Base-by-base conservation (phyloP, 2,888 invertebrate species). In the Cryptus armator region DNA sequence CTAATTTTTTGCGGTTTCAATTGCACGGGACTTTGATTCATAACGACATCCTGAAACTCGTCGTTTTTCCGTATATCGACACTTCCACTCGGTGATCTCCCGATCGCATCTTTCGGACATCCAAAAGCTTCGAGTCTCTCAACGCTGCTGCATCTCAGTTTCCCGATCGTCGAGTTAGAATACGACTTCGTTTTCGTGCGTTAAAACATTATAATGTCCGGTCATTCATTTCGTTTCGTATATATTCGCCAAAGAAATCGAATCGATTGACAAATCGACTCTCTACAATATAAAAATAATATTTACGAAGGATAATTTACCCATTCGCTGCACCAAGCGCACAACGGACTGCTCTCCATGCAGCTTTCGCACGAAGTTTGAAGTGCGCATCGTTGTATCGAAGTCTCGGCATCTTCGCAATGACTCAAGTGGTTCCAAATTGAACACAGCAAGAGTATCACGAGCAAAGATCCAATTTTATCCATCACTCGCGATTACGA, bases 1-100 rank as follows among this genome's bases (percentile, higher is more conserved):
- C 94, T 94, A 29, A 96, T 93, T 86, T 92, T 95, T 92, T 97
- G 97, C 1, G 96, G 97, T 87, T 95, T 95, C 68, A 97, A 95
- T 92, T 97, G 97, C 67, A 96, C 95, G 3, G 95, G 95, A 16
- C 94, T 93, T 56, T 94, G 94, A 9, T 93, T 90, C 0, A 94
- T 88, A 14, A 91, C 89, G 87, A 95, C 94, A 87, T 96, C 95
- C 81, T 95, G 95, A 24, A 96, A 95, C 0, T 94, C 92, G 14
- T 92, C 90, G 89, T 96, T 66, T 64, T 79, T 67, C 44, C 87
- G 4, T 12, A 89, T 51, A 12, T 85, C 43, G 0, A 87, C 76
- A 2, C 78, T 81, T 12, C 85, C 89, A 0, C 37, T 51, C 0
- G 85, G 71, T 3, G 90, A 86, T 1, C 72, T 85, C 3, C 84